Base-by-base conservation (phyloP, 2,113 vertebrate species). In the Gopherus flavomarginatus region DNA sequence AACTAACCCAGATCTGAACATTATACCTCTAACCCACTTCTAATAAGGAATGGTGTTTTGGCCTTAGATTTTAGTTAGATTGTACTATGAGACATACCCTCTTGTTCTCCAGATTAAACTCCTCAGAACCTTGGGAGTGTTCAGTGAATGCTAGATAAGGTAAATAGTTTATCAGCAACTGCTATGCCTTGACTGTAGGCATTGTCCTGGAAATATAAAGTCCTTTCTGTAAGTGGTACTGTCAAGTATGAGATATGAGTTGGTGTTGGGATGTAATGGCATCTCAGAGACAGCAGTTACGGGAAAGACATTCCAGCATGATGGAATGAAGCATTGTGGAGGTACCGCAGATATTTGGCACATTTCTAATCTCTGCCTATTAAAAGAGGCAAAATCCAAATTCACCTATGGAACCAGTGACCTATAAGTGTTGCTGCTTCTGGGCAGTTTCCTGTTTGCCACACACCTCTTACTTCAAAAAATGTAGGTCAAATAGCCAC, bases 391-490 rank as follows among this genome's bases (percentile, higher is more conserved):
- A 95, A 90, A 96, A 96, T 86, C 69, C 65, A 85, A 12, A 42
- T 50, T 87, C 57, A 92, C 35, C 95, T 79, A 83, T 65, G 52
- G 50, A 96, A 85, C 50, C 94, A 90, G 69, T 81, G 92, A 95
- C 91, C 87, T 94, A 57, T 91, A 93, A 97, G 80, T n/a, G 78
- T 85, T 85, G 86, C 35, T 85, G 86, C 52, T 80, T 90, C 14
- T 19, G 92, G 91, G 83, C 62, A 94, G 47, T 92, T 95, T 81
- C 80, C 87, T 92, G 52, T 87, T 92, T 91, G 53, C 54, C 87
- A 85, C 44, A 90, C 85, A 95, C 92, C 93, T 97, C 95, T 96
- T 97, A 52, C 87, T 96, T 97, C 91, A 92, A n/a, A 95, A 96
- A 90, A 97, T 96, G 89, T 91, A 97, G 95, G 96, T 97, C 95